These are phyloP conservation scores for Hermaeophaga mercurialis DNA, from an alignment of 2,888 invertebrate genomes.

Conservation along the genomic window DNA sequence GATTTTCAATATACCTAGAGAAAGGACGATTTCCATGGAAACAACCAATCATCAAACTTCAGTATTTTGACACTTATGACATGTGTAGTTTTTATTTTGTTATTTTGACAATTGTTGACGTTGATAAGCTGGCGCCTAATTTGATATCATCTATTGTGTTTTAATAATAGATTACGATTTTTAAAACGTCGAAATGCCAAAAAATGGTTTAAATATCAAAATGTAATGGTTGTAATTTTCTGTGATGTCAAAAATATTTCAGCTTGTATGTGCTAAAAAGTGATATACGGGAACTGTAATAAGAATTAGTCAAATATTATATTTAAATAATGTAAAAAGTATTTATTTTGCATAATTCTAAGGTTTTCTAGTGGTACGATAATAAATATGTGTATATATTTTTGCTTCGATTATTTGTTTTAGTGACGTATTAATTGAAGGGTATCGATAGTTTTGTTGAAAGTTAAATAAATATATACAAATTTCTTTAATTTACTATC, in stretches of 20 bases:
- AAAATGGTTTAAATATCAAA: constrained; percentile 2
- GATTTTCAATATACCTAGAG: no score
- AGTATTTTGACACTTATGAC: no score
- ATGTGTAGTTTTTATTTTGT: no score
- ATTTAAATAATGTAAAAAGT: constrained; percentile 32
- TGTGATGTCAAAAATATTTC: constrained; percentile 26
- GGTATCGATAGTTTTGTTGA: constrained; percentile 14
- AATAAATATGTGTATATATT: constrained; percentile 21
- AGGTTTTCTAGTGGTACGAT: constrained; percentile 20
- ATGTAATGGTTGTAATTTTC: not conserved
- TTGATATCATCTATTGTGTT: not conserved
- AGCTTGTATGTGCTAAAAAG: constrained; percentile 19
- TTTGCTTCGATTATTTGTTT: constrained; percentile 14
- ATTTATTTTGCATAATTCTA: constrained; percentile 34
- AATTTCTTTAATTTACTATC: not conserved
- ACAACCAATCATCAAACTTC: no score
- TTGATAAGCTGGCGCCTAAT: no score
- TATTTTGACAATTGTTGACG: no score
- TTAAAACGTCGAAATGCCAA: not conserved
- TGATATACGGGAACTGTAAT: constrained; percentile 29
- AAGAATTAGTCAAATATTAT: constrained; percentile 23
- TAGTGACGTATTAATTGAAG: constrained; percentile 2
- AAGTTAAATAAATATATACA: constrained; percentile 18
- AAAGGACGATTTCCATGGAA: no score
- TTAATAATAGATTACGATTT: not conserved